Evolutionary conservation across 2,113 vertebrate genomes (phyloP), one percentile per base, ranked within the genome.

Genomic region (Campylorhamphus procurvoides): DNA sequence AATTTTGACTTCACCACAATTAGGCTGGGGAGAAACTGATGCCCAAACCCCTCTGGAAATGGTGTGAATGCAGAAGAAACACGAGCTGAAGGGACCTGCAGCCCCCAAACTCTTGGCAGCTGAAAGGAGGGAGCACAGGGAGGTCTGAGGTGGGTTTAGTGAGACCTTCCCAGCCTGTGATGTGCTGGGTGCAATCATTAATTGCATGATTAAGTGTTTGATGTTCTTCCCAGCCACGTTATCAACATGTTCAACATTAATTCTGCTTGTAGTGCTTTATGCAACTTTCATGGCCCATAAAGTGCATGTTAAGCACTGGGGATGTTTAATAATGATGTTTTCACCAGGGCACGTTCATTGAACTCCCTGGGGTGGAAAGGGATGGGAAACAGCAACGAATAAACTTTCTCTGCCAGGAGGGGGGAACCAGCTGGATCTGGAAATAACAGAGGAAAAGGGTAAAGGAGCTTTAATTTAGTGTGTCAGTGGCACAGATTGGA

Each of bases 251-350:
- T 93, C 74, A 63, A 58, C 73, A 72, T 39, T 72, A 49, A 68
- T 96, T 95, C 89, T 73, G 31, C 88, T 94, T 90, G 95, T 90
- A 60, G 27, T 52, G 75, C 84, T 95, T 93, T 73, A 59, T 86
- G 79, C 86, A 90, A n/a, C 88, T 92, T 87, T 86, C 68, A 86
- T 88, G 71, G 55, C 83, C 78, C 75, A 90, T 92, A 84, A 95
- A 94, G 84, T 19, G 87, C 72, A 10, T 73, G 75, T 55, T 90
- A 90, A 92, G 75, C 47, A 18, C 74, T 14, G 5, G 63, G 47
- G 31, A 39, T 78, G 78, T 33, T 78, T 89, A 67, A 59, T 87
- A 46, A 63, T 28, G 37, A 31, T 75, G 44, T 80, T 72, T 87
- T 44, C 46, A 53, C 35, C 8, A 18, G 69, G 64, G 44, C 23